phyloP scores from a whole-genome alignment of 1,140 invertebrate species.

The Aphaenogaster floridana region DNA sequence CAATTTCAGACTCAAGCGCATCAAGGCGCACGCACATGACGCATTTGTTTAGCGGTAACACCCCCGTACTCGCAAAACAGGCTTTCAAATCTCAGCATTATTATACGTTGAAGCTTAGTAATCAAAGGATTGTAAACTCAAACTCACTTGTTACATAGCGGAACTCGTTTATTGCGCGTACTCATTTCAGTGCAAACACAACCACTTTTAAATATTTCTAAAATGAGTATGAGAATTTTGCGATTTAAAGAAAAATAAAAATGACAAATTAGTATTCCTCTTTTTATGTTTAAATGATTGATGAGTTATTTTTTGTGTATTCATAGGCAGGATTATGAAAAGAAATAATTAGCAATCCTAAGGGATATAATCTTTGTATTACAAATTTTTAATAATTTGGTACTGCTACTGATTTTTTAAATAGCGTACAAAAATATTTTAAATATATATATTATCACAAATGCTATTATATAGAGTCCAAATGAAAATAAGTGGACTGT shows the following conservation, averaged over 20 bases:
- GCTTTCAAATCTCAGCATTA: slow-evolving; percentile 37
- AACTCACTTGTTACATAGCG: slow-evolving; percentile 2
- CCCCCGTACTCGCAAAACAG: slow-evolving; percentile 48
- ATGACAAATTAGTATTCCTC: not conserved
- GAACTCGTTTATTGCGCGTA: not conserved
- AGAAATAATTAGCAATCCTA: not conserved
- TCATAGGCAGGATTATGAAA: not conserved
- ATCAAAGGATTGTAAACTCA: slow-evolving; percentile 6
- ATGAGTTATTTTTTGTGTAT: not conserved
- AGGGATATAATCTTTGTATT: not conserved
- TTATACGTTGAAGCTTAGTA: slow-evolving; percentile 4
- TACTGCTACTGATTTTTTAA: not conserved
- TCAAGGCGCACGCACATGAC: slow-evolving; percentile 16
- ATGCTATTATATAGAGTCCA: not conserved
- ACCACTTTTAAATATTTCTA: not conserved
- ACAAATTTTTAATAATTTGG: slow-evolving; percentile 33
- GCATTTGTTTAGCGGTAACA: slow-evolving; percentile 51
- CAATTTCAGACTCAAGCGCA: slow-evolving; percentile 55
- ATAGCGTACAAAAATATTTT: not conserved
- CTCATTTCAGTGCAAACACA: not conserved
- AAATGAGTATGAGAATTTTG: not conserved
- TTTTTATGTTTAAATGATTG: not conserved
- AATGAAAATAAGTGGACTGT: slow-evolving; percentile 9
- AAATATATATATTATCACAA: not conserved
- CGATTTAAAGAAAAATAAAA: not conserved